Conservation (phyloP, 1,140 invertebrate genomes). For the Dermatophagoides farinae region DNA sequence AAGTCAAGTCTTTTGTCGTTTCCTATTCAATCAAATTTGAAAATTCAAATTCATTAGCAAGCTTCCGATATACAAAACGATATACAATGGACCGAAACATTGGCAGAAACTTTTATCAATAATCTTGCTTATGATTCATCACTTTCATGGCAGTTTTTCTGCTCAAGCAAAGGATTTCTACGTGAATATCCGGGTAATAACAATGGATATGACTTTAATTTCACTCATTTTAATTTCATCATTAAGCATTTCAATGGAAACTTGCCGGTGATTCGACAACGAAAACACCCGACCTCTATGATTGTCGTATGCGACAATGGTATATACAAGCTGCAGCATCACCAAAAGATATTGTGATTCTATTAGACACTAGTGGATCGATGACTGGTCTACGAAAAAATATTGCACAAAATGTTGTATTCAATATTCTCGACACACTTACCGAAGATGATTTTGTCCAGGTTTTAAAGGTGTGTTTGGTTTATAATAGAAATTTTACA, state of each 20-base stretch:
- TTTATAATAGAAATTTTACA: too few relatives aligned
- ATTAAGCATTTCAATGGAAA: constrained; percentile 9
- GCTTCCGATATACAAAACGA: constrained; percentile 42
- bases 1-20: not conserved
- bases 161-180: constrained; percentile 68
- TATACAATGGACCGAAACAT: constrained; percentile 59
- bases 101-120: constrained; percentile 60
- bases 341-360: constrained; percentile 87
- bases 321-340: constrained; percentile 93
- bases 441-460: constrained; percentile 76
- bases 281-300: constrained; percentile 48
- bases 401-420: constrained; percentile 70
- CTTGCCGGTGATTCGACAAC: not conserved
- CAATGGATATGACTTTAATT: not conserved
- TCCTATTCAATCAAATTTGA: not conserved
- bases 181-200: constrained; percentile 48
- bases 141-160: constrained; percentile 88
- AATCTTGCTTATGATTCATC: constrained; percentile 70
- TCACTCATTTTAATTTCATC: not conserved
- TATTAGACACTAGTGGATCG: constrained; percentile 86
- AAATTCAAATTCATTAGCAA: constrained; percentile 29
- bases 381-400: constrained; percentile 83
- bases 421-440: constrained; percentile 77
- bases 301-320: constrained; percentile 67
- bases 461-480: not conserved